Conservation (phyloP, 2,797 vertebrate genomes). For the Melanogrammus aeglefinus region DNA sequence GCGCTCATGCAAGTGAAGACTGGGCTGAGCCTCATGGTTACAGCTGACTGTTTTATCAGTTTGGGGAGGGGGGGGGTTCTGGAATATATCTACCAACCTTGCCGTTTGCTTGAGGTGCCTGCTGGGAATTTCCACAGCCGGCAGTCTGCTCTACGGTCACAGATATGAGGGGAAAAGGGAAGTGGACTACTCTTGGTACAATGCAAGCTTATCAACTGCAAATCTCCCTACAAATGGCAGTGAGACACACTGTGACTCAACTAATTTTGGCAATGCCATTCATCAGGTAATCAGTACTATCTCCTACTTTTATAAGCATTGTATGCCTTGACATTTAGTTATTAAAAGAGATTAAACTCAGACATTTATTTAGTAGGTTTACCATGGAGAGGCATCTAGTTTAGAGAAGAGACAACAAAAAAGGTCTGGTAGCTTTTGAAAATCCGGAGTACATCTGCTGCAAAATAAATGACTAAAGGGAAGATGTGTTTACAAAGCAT, state of each 20-base stretch:
- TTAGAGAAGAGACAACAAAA: background rate
- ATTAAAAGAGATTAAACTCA: slow-evolving; percentile 51
- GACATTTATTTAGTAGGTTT: slow-evolving; percentile 61
- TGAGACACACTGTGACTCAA: background rate
- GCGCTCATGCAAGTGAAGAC: slow-evolving; percentile 25
- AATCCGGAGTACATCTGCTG: background rate
- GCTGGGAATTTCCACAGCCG: slow-evolving; percentile 47
- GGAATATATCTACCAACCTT: slow-evolving; percentile 48
- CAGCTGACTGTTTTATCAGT: slow-evolving; percentile 44
- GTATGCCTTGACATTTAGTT: background rate
- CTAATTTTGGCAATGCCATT: background rate
- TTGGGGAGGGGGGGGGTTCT: slow-evolving; percentile 36
- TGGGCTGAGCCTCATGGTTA: slow-evolving; percentile 6
- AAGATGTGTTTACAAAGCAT: slow-evolving; percentile 46
- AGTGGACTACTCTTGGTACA: slow-evolving; percentile 23
- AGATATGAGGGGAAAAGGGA: slow-evolving; percentile 32
- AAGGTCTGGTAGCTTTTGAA: background rate
- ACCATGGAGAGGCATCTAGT: slow-evolving; percentile 50
- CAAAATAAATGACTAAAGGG: background rate
- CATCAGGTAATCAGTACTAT: background rate
- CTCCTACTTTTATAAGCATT: background rate
- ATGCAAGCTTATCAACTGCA: background rate
- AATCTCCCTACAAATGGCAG: background rate
- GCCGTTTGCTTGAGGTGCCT: slow-evolving; percentile 35
- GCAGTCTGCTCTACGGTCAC: slow-evolving; percentile 15